phyloP scores from a whole-genome alignment of 2,888 invertebrate genomes.

The Mactromeris polynyma region DNA sequence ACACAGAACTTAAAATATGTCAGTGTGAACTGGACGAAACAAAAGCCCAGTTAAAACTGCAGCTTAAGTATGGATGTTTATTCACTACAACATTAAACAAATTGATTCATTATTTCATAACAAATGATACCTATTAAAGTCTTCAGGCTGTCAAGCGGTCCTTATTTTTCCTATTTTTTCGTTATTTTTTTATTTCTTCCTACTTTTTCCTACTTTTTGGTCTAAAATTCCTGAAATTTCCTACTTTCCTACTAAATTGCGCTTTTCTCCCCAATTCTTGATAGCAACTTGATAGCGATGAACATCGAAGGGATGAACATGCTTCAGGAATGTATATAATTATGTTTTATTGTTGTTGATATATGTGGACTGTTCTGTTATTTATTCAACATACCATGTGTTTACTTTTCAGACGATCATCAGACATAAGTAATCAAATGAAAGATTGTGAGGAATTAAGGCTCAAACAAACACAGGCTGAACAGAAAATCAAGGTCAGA shows the following conservation, averaged over 20 bases:
- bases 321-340: too few species aligned
- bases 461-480: constrained; percentile 66
- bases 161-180: too few species aligned
- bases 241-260: too few species aligned
- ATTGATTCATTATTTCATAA: not conserved
- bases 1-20: constrained; percentile 72
- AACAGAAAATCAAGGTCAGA: constrained; percentile 77
- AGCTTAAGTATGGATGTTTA: constrained; percentile 66
- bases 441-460: constrained; percentile 75
- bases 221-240: too few species aligned
- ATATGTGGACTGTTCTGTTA: too few species aligned
- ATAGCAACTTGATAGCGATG: too few species aligned
- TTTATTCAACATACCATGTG: not conserved
- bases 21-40: constrained; percentile 77
- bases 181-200: too few species aligned
- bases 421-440: constrained; percentile 72
- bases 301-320: too few species aligned
- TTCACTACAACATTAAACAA: not conserved
- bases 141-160: not conserved
- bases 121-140: not conserved
- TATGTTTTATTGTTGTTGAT: too few species aligned
- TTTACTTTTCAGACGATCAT: constrained; percentile 59
- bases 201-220: too few species aligned
- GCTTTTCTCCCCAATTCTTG: too few species aligned
- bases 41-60: constrained; percentile 74